phyloP scores from a whole-genome alignment of 1,140 invertebrate genomes.

The Drosophila oshimai region DNA sequence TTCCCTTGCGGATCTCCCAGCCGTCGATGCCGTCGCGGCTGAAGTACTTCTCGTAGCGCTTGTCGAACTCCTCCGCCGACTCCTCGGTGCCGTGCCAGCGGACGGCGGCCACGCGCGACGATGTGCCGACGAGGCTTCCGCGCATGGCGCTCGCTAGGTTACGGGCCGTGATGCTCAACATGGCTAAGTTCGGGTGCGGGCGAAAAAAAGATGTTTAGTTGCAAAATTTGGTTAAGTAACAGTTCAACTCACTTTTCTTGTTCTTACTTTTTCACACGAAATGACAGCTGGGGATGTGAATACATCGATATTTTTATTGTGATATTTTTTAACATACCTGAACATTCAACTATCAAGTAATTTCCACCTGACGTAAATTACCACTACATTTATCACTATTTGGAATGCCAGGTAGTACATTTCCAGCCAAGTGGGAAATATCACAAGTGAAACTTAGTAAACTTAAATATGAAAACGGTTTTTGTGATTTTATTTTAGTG shows the following conservation, averaged over 20 bases:
- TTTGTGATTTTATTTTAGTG: too few species aligned
- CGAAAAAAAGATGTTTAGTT: constrained; percentile 23
- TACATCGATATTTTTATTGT: too few species aligned
- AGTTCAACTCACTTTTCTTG: constrained; percentile 66
- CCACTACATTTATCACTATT: too few species aligned
- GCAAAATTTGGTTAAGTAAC: constrained; percentile 74
- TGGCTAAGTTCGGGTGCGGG: constrained; percentile 54
- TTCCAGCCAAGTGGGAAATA: too few species aligned
- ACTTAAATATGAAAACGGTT: too few species aligned
- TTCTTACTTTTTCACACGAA: constrained; percentile 55
- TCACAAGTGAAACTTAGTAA: too few species aligned
- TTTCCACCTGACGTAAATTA: too few species aligned
- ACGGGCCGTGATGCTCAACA: constrained; percentile 84
- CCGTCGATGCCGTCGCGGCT: constrained; percentile 95
- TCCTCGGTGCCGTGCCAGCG: constrained; percentile 82
- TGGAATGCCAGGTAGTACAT: too few species aligned
- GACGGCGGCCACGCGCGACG: constrained; percentile 55
- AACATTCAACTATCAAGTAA: too few species aligned
- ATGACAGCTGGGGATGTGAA: too few species aligned
- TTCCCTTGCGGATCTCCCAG: constrained; percentile 96
- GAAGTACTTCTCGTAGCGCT: constrained; percentile 93
- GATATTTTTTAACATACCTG: too few species aligned
- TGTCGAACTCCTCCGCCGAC: constrained; percentile 89
- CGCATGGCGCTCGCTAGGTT: constrained; percentile 78
- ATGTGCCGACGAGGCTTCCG: constrained; percentile 57